Evolutionary conservation across 2,113 vertebrate genomes (phyloP), one percentile per base, ranked within the genome.

Genomic region (Daphoenositta chrysoptera): DNA sequence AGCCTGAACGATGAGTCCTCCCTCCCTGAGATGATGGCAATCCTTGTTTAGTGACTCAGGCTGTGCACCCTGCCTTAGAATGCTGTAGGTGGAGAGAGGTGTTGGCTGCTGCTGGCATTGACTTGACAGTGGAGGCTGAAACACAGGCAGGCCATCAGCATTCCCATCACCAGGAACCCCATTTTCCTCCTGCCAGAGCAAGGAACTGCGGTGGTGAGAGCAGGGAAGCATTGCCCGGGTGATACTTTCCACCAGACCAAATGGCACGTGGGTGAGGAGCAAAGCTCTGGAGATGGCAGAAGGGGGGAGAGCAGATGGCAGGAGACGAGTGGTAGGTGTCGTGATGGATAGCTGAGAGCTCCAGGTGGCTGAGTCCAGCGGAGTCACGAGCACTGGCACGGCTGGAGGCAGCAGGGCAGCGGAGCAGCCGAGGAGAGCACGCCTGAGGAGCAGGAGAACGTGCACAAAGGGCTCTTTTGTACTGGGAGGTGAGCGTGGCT

Each of bases 391-490:
- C 75, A 35, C 26, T 28, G 3, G 71, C 78, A 54, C 9, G 54
- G 39, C 47, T 56, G 44, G 60, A 72, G 81, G 72, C 40, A 18
- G 6, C 0, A 18, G 79, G 91, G 40, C 68, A 81, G 24, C 3
- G 4, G 63, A 50, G 23, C 0, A 50, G 73, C 65, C 10, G 9
- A 57, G 54, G 73, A 75, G 54, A 1, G 3, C 35, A 44, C 2
- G 51, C 77, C 84, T 44, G 61, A 82, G 88, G 69, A 96, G 88
- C 71, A 63, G 54, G 39, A 90, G 76, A 85, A 90, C 80, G 69
- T 3, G 31, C 84, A 96, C 93, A 96, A 94, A 94, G 71, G 44
- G 14, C 37, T 30, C 79, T 90, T 90, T 88, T 94, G 88, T 96
- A 20, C 90, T 30, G 79, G 50, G 50, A 88, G 70, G 42, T 20